Evolutionary conservation across 2,888 invertebrate genomes (phyloP), one percentile per base, ranked within the genome.

Genomic region (Apodemia mormo): DNA sequence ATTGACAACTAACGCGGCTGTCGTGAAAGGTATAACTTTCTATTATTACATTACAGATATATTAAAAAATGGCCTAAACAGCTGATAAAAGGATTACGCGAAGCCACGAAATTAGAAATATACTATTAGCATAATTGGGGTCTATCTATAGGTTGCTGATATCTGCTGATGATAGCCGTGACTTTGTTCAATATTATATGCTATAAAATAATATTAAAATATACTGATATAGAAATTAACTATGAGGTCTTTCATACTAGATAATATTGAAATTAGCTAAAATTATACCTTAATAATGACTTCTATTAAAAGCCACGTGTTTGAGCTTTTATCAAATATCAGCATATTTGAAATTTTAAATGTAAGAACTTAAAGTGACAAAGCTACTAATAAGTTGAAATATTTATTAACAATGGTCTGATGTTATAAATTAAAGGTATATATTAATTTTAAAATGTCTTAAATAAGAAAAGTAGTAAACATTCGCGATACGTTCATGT

Each of bases 1-100:
- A 80, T 79, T 80, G 79, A 81, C 76, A 75, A 80, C 79, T 78
- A 76, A 76, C 77, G 73, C 69, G 76, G 71, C 71, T 70, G 68
- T 67, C 68, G 61, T 70, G 49, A 58, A 71, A 74, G 67, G 72
- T 64, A 70, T 45, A 68, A 70, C 69, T 70, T 72, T 72, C 67
- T 64, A 68, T 40, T 65, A 69, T 68, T 68, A 58, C 66, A 67
- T 52, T 65, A 52, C 9, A 29, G 69, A 54, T 65, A 40, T 64
- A 61, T 61, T 49, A 45, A 49, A 68, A 68, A 68, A 45, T 12
- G 5, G n/a, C 12, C n/a, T n/a, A 14, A 22, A 22, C 22, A 22
- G n/a, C 3, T 1, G 5, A 52, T 52, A 52, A 14, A 45, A 49
- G 1, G 49, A 0, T 49, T 8, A 49, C 14, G 49, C 4, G 14